Base-by-base conservation (phyloP, 1,140 invertebrate species). In the Oedothorax gibbosus region DNA sequence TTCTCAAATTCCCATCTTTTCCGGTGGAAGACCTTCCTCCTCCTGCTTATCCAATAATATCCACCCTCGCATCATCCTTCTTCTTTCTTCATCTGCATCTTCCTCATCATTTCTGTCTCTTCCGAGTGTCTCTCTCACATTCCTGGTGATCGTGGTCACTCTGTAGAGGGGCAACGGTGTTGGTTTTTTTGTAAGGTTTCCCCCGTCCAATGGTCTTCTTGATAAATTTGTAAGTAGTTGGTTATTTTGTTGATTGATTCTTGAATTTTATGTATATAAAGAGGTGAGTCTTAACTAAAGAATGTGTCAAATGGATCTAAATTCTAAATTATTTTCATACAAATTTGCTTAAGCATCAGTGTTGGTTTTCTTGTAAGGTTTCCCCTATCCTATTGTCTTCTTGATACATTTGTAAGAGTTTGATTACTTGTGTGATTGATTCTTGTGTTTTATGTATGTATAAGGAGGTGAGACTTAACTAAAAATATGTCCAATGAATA, bases 11-110 rank as follows among this genome's bases (percentile, higher is more conserved):
- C 65, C 78, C 78, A 20, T 71, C 78, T 56, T 81, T 81, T 81
- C 71, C 53, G 78, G 78, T 71, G 54, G 78, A 56, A 68, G 54
- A 56, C 54, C 69, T 12, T 50, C 57, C 20, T 77, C 53, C 65
- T 75, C 60, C 56, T 49, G 53, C 18, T 69, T 65, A 56, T 81
- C 78, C 78, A 81, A 81, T 81, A 81, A 71, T 65, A 81, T 21
- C 54, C 78, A 71, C 66, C 78, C 78, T 81, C 66, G 35, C 78
- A 71, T n/a, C 68, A 60, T 56, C 20, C 66, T 69, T 65, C 65
- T 71, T 66, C 78, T 53, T 56, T 53, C 69, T 81, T 68, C 66
- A 65, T 57, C 62, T 56, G 64, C 78, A 18, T 15, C 78, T 68
- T 71, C 50, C 51, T 71, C 56, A 51, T 68, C 54, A 50, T 62